These are phyloP conservation scores for Clarias macrocephalus DNA, from an alignment of 2,113 vertebrate species.

Conservation along the genomic window DNA sequence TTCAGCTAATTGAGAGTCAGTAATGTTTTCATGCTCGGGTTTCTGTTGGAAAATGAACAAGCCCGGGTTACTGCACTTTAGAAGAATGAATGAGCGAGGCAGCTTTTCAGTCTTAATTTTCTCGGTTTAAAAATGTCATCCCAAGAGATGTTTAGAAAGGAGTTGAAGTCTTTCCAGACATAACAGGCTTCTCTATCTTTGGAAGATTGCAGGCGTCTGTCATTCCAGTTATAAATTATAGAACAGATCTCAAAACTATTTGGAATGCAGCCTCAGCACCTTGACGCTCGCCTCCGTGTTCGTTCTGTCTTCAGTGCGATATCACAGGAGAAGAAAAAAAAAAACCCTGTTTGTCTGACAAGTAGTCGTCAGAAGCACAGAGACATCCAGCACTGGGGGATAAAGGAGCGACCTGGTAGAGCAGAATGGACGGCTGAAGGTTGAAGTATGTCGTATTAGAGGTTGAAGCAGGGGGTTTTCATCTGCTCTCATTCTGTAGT, in stretches of 20 bases:
- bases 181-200: slow-evolving; percentile 25
- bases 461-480: slow-evolving; percentile 25
- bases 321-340: slow-evolving; percentile 1
- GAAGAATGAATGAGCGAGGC: slow-evolving; percentile 21
- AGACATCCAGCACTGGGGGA: slow-evolving; percentile 23
- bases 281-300: slow-evolving; percentile 22
- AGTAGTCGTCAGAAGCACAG: slow-evolving; percentile 37
- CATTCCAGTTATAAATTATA: slow-evolving; percentile 30
- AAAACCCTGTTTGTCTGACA: slow-evolving; percentile 33
- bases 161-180: slow-evolving; percentile 22
- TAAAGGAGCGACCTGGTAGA: slow-evolving; percentile 18
- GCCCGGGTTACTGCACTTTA: not conserved
- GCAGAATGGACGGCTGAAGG: not conserved
- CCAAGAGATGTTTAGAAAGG: not conserved
- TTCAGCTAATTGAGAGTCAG: slow-evolving; percentile 29
- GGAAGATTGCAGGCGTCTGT: slow-evolving; percentile 6
- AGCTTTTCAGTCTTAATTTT: slow-evolving; percentile 31
- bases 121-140: slow-evolving; percentile 24
- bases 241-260: slow-evolving; percentile 30
- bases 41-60: slow-evolving; percentile 12
- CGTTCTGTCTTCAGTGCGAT: slow-evolving; percentile 1
- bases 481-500: slow-evolving; percentile 4
- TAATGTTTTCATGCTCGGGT: slow-evolving; percentile 15
- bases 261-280: slow-evolving; percentile 31
- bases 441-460: slow-evolving; percentile 5